Conservation (phyloP, 2,113 vertebrate species). For the Eclectus roratus region DNA sequence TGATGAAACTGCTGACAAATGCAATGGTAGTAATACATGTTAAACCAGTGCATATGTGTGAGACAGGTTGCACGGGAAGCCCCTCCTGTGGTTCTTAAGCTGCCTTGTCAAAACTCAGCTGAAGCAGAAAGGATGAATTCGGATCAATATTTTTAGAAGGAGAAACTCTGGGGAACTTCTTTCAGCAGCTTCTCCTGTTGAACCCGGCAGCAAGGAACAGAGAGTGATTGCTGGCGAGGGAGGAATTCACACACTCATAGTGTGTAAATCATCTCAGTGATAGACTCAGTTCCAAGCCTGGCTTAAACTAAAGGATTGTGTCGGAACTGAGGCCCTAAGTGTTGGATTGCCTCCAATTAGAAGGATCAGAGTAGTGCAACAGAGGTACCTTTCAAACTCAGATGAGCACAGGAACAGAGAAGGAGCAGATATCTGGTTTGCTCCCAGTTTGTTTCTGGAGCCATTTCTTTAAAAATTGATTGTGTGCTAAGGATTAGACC, state of each 20-base stretch:
- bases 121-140: background rate
- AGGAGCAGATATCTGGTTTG: background rate
- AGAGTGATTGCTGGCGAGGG: background rate
- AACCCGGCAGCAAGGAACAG: background rate
- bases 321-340: background rate
- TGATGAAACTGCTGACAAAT: background rate
- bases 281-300: background rate
- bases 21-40: background rate
- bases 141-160: background rate
- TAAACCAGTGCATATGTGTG: background rate
- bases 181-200: background rate
- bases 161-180: background rate
- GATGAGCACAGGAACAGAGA: fast-evolving
- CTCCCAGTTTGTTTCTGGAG: background rate
- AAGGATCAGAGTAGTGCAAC: background rate
- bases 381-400: background rate
- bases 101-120: background rate
- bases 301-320: background rate
- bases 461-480: background rate
- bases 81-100: background rate
- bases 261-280: background rate
- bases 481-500: background rate
- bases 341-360: background rate
- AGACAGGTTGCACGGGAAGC: background rate
- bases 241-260: background rate